Base-by-base conservation (phyloP, 1,140 invertebrate genomes). In the Neodiprion virginianus region DNA sequence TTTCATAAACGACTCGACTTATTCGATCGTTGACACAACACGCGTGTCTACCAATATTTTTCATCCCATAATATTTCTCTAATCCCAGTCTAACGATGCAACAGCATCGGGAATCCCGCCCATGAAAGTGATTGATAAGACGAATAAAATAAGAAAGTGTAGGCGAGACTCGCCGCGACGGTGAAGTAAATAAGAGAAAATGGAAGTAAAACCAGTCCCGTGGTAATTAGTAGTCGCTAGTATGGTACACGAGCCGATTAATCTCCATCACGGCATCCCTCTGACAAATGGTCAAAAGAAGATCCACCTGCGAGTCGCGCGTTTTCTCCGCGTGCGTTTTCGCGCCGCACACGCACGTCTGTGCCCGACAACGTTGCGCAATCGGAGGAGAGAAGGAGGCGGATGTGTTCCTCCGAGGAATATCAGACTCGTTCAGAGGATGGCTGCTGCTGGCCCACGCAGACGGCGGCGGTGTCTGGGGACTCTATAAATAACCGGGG, bases 401-500 rank as follows among this genome's bases (percentile, higher is more conserved):
- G 67, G 40, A 69, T 69, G 9, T 61, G 40, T 69, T 23, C 11
- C 40, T 23, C 11, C 67, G 67, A 69, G 21, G 12, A 23, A 7
- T 40, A 21, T 21, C 28, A 40, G 28, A 40, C 28, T 40, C 28
- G 28, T 40, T 40, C 28, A 47, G 67, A 21, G 61, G 67, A 69
- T 23, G 67, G 67, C 40, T 21, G 14, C 40, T 21, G 14, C 40
- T 7, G 67, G 67, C 67, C 67, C 67, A 69, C 67, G 67, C 67
- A 69, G 67, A 69, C 67, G 67, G 67, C 67, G 67, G 67, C 67
- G 67, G 7, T 69, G 67, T 69, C 67, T 69, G 67, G 12, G 67
- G 40, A 21, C 40, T 69, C 70, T 75, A 75, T 75, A 75, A 75
- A 75, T 75, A 75, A 75, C 53, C 74, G 74, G 53, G 71, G 71